Evolutionary conservation across 1,140 invertebrate species (phyloP).

Genomic region (Trypoxylus dichotomus): DNA sequence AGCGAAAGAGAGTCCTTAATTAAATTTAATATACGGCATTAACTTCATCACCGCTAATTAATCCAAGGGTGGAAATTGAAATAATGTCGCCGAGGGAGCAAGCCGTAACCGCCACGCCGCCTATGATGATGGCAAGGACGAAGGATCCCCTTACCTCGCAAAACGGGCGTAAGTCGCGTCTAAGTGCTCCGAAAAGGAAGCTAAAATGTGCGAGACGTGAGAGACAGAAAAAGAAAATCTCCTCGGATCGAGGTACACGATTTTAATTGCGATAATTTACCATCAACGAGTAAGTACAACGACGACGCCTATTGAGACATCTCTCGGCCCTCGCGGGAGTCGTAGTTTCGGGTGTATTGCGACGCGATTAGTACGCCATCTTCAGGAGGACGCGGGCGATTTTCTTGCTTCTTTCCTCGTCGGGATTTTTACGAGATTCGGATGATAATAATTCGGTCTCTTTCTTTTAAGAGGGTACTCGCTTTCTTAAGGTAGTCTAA

Average conservation of each 20-base stretch:
- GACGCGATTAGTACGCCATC: background rate
- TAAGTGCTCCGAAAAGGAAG: too few species aligned
- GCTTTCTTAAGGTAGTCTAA: too few species aligned
- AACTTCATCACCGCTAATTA: slow-evolving; percentile 2
- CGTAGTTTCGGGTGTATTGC: background rate
- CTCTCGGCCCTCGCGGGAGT: background rate
- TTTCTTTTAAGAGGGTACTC: too few species aligned
- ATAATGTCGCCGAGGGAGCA: background rate
- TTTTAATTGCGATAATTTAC: background rate
- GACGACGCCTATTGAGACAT: background rate
- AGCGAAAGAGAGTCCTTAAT: background rate
- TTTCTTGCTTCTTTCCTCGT: too few species aligned
- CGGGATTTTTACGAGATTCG: too few species aligned
- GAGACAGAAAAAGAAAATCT: background rate
- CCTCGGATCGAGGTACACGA: background rate
- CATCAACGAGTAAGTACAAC: background rate
- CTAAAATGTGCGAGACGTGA: too few species aligned
- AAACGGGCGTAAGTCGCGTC: background rate
- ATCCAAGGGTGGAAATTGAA: background rate
- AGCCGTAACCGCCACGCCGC: background rate
- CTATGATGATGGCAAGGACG: background rate
- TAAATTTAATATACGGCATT: background rate
- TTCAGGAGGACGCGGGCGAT: background rate
- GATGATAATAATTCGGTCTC: too few species aligned
- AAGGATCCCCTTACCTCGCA: background rate